phyloP scores from a whole-genome alignment of 2,888 invertebrate genomes.

The Melinaea marsaeus region DNA sequence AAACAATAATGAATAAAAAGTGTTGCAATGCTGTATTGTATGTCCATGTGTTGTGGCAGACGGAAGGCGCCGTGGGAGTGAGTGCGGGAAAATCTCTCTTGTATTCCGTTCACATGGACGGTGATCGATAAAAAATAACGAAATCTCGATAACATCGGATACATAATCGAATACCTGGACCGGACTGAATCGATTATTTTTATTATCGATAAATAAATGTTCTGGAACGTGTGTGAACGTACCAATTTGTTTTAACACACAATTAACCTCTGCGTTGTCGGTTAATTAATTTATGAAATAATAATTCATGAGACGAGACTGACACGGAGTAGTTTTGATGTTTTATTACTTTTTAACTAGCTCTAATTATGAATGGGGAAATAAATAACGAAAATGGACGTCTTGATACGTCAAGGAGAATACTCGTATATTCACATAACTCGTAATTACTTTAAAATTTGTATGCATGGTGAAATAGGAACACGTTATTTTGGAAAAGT shows the following conservation, averaged over 20 bases:
- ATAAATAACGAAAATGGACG: too few relatives aligned
- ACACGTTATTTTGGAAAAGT: slow-evolving; percentile 17
- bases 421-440: not conserved
- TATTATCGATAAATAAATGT: not conserved
- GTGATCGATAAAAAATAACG: slow-evolving; percentile 29
- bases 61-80: slow-evolving; percentile 69
- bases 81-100: slow-evolving; percentile 60
- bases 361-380: too few relatives aligned
- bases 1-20: slow-evolving; percentile 64
- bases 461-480: not conserved
- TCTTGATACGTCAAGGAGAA: not conserved
- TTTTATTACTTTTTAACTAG: slow-evolving; percentile 10
- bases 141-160: slow-evolving; percentile 24
- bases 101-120: slow-evolving; percentile 37
- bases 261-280: slow-evolving; percentile 6
- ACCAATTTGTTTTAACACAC: slow-evolving; percentile 13
- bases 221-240: not conserved
- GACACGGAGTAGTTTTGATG: slow-evolving; percentile 28
- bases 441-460: not conserved
- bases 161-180: slow-evolving; percentile 2
- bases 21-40: slow-evolving; percentile 66
- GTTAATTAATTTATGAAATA: slow-evolving; percentile 34
- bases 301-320: slow-evolving; percentile 28
- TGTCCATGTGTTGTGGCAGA: slow-evolving; percentile 50
- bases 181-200: not conserved